Percentiles rank a stretch among this genome's conserved stretches.
phyloP scores from a whole-genome alignment of 1,140 invertebrate genomes.

The Chrysoperla carnea region DNA sequence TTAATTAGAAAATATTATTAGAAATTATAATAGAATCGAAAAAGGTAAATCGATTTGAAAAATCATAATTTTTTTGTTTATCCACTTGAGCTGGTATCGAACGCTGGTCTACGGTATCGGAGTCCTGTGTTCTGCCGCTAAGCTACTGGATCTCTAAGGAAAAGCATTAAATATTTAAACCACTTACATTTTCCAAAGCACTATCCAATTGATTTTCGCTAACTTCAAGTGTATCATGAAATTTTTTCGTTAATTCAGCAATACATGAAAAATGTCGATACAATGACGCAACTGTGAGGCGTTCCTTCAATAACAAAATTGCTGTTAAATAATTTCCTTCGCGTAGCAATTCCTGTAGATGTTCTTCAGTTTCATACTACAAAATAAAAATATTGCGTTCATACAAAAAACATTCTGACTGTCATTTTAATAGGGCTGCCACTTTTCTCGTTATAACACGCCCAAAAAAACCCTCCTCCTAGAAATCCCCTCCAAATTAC shows the following conservation, averaged over 20 bases:
- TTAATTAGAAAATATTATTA: no score
- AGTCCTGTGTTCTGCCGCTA: no score
- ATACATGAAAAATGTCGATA: slow-evolving; percentile 77
- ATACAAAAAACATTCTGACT: no score
- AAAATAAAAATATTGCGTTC: slow-evolving; percentile 11
- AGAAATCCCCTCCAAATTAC: neutral
- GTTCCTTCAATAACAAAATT: slow-evolving; percentile 73
- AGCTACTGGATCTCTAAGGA: no score
- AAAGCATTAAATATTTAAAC: neutral
- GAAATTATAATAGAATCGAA: no score
- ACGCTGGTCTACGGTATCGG: no score
- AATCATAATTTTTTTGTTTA: no score
- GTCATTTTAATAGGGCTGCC: no score
- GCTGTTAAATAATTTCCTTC: slow-evolving; percentile 80
- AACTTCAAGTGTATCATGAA: slow-evolving; percentile 81
- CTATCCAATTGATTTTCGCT: slow-evolving; percentile 84
- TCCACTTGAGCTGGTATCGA: no score
- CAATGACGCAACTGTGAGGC: slow-evolving; percentile 62
- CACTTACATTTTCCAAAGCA: slow-evolving; percentile 57
- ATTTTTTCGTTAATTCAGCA: slow-evolving; percentile 62
- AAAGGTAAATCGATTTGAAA: no score
- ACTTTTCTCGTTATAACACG: neutral
- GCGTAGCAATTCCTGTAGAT: slow-evolving; percentile 59
- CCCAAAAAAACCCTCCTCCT: neutral
- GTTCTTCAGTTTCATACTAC: slow-evolving; percentile 64